phyloP scores from a whole-genome alignment of 1,140 invertebrate species.

The Pantala flavescens region DNA sequence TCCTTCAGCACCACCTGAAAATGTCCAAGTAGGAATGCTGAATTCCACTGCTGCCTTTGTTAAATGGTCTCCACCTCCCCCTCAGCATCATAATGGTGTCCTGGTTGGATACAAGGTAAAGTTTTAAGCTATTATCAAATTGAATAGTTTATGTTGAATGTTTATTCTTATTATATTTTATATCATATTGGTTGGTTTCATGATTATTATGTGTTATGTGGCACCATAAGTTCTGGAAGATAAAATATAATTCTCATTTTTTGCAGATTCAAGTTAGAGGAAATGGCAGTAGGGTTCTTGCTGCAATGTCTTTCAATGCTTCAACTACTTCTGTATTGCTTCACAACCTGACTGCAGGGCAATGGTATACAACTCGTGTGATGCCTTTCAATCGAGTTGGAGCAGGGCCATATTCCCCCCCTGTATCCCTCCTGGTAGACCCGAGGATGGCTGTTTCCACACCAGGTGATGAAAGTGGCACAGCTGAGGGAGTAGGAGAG shows the following conservation, averaged over 20 bases:
- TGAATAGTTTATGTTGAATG: conserved; percentile 24
- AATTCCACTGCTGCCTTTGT: conserved; percentile 68
- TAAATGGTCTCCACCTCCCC: conserved; percentile 67
- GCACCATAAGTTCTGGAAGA: too few species aligned
- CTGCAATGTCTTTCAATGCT: conserved; percentile 61
- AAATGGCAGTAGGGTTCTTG: conserved; percentile 50
- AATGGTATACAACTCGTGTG: conserved; percentile 58
- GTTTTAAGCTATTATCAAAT: neutral
- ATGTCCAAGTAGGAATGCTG: conserved; percentile 70
- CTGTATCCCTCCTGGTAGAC: conserved; percentile 49
- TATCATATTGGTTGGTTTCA: neutral
- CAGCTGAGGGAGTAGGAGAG: conserved; percentile 14
- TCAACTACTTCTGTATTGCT: conserved; percentile 58
- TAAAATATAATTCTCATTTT: conserved; percentile 14
- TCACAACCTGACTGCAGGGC: conserved; percentile 59
- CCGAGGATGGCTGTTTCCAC: conserved; percentile 28
- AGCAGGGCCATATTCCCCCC: conserved; percentile 53
- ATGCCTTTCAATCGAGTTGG: conserved; percentile 61
- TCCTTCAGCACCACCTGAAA: conserved; percentile 68
- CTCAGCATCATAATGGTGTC: conserved; percentile 67
- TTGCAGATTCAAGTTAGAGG: conserved; percentile 51
- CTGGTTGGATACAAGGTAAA: conserved; percentile 70
- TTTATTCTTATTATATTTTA: conserved; percentile 20
- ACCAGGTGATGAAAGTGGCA: neutral
- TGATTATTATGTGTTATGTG: too few species aligned